Conservation (phyloP, 2,888 invertebrate species). For the Hirtodrosophila histrioides region DNA sequence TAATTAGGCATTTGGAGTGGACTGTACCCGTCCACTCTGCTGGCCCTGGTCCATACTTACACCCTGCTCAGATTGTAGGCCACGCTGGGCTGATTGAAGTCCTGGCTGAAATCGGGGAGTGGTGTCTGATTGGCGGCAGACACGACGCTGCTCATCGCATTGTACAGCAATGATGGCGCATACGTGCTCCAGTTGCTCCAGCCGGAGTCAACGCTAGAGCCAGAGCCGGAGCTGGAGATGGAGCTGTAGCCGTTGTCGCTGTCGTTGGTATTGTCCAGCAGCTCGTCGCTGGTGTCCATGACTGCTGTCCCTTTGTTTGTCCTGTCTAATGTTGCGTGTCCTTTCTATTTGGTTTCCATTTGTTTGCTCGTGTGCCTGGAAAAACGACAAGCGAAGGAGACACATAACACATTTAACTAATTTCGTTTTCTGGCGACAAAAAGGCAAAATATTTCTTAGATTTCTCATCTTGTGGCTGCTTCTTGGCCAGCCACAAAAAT, state of each 20-base stretch:
- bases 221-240: too few relatives aligned
- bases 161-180: conserved; percentile 61
- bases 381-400: conserved; percentile 38
- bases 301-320: conserved; percentile 31
- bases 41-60: conserved; percentile 44
- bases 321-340: conserved; percentile 68
- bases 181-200: conserved; percentile 73
- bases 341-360: conserved; percentile 74
- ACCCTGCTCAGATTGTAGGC: conserved; percentile 59
- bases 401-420: conserved; percentile 59
- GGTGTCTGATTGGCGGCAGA: conserved; percentile 63
- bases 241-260: neutral
- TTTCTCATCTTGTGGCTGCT: conserved; percentile 23
- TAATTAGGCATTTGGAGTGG: conserved; percentile 60
- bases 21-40: neutral
- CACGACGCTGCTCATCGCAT: conserved; percentile 61
- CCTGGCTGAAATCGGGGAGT: conserved; percentile 34
- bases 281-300: conserved; percentile 49
- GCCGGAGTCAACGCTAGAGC: neutral
- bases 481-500: conserved; percentile 19
- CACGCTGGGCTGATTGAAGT: conserved; percentile 17
- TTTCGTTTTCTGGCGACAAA: conserved; percentile 41
- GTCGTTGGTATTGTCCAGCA: conserved; percentile 33
- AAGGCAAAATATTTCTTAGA: conserved; percentile 16
- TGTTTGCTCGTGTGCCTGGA: conserved; percentile 57